A percentile compares a stretch with the other conserved stretches of the same genome.
Evolutionary conservation across 2,797 vertebrate species (phyloP).

Genomic region (Pangasius larnaudii): DNA sequence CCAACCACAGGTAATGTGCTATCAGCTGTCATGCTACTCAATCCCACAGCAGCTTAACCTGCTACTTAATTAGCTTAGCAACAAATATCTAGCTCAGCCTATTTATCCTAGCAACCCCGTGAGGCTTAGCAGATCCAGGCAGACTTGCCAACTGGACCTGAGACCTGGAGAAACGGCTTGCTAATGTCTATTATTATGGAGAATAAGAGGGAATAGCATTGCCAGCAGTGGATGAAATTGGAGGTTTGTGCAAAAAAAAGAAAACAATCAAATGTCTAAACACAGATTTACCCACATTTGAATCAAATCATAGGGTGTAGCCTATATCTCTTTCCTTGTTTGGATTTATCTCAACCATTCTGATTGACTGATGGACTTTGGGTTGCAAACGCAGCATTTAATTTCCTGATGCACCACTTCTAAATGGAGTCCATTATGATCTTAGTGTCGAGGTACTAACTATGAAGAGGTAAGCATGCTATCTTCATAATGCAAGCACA

Average conservation of each 20-base stretch:
- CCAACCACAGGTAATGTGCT: conserved; percentile 8
- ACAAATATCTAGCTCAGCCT: background rate
- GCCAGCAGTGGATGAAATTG: conserved; percentile 11
- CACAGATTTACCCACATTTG: background rate
- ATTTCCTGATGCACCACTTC: conserved; percentile 11
- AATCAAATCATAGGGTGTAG: background rate
- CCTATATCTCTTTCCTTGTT: conserved; percentile 3
- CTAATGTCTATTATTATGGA: conserved; percentile 36
- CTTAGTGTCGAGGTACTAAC: conserved; percentile 3
- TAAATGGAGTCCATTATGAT: conserved; percentile 27
- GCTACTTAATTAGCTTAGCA: conserved; percentile 37
- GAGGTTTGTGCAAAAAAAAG: background rate
- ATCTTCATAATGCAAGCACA: conserved; percentile 44
- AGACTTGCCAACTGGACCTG: conserved; percentile 42
- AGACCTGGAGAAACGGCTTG: conserved; percentile 7
- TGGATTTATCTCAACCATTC: conserved; percentile 4
- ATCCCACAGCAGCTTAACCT: conserved; percentile 34
- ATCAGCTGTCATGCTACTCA: conserved; percentile 19
- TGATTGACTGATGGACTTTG: background rate
- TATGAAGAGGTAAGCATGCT: conserved; percentile 1
- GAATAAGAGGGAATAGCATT: conserved; percentile 18
- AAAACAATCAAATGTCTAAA: background rate
- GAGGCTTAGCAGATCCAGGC: conserved; percentile 28
- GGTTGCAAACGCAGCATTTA: conserved; percentile 6
- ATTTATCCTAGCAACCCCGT: conserved; percentile 29